Conservation (phyloP, 1,140 invertebrate genomes). For the Parasteatoda tepidariorum region DNA sequence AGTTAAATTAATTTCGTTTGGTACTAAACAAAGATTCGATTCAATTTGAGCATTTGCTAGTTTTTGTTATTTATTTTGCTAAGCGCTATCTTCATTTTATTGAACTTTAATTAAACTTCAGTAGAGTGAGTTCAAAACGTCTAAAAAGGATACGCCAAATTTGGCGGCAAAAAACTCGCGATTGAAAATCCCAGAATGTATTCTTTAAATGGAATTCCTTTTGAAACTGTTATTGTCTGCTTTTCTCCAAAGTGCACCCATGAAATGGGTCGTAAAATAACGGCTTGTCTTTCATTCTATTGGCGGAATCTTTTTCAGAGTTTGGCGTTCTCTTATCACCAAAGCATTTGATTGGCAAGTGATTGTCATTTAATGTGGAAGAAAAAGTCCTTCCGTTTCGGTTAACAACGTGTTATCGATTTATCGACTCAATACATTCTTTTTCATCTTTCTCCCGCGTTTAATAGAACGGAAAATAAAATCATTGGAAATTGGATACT, state of each 20-base stretch:
- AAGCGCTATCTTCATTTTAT: too few species aligned
- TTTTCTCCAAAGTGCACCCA: neutral
- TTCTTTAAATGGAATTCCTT: neutral
- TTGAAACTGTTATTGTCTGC: neutral
- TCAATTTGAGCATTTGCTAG: too few species aligned
- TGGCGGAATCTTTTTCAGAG: neutral
- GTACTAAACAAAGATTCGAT: too few species aligned
- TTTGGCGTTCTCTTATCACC: neutral
- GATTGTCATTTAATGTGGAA: conserved; percentile 24
- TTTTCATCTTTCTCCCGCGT: neutral
- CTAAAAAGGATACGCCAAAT: too few species aligned
- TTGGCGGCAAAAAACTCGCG: too few species aligned
- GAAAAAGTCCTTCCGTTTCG: neutral
- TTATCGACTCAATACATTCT: neutral
- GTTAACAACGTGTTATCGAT: conserved; percentile 8
- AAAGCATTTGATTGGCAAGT: conserved; percentile 8
- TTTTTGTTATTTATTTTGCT: too few species aligned
- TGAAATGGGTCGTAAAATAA: neutral
- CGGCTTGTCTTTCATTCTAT: neutral
- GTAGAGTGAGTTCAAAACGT: too few species aligned
- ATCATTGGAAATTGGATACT: neutral
- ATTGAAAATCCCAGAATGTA: too few species aligned
- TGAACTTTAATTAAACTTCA: too few species aligned
- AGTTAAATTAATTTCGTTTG: too few species aligned
- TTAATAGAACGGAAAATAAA: neutral